Base-by-base conservation (phyloP, 2,113 vertebrate species). In the Phoenicopterus ruber region DNA sequence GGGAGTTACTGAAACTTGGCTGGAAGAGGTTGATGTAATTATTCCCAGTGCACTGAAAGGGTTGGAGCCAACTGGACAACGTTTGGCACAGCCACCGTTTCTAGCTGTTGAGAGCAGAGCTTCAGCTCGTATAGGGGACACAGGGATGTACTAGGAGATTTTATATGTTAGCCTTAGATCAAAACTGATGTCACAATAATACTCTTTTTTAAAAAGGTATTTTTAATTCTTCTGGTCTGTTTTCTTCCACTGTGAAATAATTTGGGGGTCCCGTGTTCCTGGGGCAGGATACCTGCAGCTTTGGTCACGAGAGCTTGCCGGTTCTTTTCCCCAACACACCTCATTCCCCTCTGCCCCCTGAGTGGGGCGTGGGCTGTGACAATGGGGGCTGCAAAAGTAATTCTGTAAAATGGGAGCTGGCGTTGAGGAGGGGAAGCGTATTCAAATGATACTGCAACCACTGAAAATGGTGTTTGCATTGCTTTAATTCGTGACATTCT, bases 401-500 rank as follows among this genome's bases (percentile, higher is more conserved):
- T 46, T 38, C n/a, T 42, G 6, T 54, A 20, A 55, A 77, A 32
- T 3, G 10, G 29, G 38, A 79, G 58, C 20, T 21, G 38, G 13
- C 9, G 1, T 47, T 91, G 40, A n/a, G 2, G 1, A 54, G 50
- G 42, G 28, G 49, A 67, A 1, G 0, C 5, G 9, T 34, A 54
- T 29, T 71, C 40, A 44, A 31, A 24, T 14, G 22, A 49, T 52
- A 34, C 40, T 52, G n/a, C 47, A 82, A 7, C 18, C 52, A 52
- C 18, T 79, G 31, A 19, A 24, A 88, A 12, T 21, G 29, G 25
- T 72, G 44, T 72, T 86, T 90, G 58, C 20, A 18, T 17, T 66
- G 40, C 65, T 86, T 94, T 57, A 36, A 34, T 71, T 93, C 3
- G 12, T 36, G 31, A 36, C 21, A 10, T 36, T 80, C 36, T 69